Conservation (phyloP, 2,797 vertebrate species). For the Eremophila alpestris region DNA sequence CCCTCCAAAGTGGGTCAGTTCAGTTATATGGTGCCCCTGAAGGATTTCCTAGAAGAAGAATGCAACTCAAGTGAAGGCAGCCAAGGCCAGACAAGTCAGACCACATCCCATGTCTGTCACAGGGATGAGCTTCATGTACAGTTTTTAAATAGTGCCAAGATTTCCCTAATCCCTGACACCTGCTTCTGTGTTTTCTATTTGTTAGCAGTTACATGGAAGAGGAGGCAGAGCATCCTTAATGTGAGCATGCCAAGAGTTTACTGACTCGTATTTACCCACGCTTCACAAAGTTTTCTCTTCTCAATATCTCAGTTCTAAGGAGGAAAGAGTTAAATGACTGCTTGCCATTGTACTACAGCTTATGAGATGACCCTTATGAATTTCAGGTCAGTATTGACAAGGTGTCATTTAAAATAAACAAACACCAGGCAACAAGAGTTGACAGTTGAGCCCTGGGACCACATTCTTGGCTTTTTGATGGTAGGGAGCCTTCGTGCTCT, state of each 20-base stretch:
- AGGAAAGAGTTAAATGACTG: slow-evolving; percentile 36
- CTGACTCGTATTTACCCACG: neutral
- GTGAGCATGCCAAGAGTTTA: neutral
- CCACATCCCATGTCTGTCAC: neutral
- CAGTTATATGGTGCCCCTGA: neutral
- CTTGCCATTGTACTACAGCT: neutral
- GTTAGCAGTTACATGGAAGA: neutral
- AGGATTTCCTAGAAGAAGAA: neutral
- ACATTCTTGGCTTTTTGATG: slow-evolving; percentile 46
- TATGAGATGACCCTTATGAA: neutral
- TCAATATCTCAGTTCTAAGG: neutral
- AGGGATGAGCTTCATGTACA: neutral
- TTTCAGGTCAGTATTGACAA: slow-evolving; percentile 43
- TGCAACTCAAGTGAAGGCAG: neutral
- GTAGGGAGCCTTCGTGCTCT: slow-evolving; percentile 27
- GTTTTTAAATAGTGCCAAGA: neutral
- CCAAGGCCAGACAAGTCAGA: neutral
- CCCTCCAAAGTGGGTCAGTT: neutral
- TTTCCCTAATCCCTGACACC: neutral
- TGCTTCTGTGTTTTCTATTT: neutral
- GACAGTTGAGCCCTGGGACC: slow-evolving; percentile 36
- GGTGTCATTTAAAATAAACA: slow-evolving; percentile 50
- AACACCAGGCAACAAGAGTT: slow-evolving; percentile 19
- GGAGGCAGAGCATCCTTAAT: neutral
- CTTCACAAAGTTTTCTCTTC: neutral